Conservation (phyloP, 2,113 vertebrate genomes). For the Syngnathoides biaculeatus region DNA sequence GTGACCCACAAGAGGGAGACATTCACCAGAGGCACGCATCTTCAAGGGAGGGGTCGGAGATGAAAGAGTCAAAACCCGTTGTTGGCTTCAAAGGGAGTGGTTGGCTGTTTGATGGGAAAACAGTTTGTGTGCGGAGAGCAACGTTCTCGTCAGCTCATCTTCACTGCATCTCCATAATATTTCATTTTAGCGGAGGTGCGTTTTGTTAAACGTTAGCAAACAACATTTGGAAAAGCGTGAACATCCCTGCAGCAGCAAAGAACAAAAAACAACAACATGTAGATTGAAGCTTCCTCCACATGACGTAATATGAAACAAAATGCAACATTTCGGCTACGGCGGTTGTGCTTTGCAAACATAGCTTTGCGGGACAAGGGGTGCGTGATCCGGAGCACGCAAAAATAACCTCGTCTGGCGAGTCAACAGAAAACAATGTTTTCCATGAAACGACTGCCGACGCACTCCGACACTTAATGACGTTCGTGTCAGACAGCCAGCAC, state of each 20-base stretch:
- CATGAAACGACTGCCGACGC: conserved; percentile 11
- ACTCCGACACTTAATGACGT: conserved; percentile 21
- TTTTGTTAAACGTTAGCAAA: background rate
- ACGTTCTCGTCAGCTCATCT: too few species aligned
- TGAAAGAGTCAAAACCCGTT: too few species aligned
- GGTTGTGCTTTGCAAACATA: conserved; percentile 11
- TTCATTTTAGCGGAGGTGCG: too few species aligned
- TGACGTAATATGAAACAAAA: conserved; percentile 33
- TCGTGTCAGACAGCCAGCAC: background rate
- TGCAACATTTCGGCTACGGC: conserved; percentile 22
- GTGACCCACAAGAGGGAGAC: too few species aligned
- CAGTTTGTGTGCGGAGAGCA: too few species aligned
- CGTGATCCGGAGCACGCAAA: background rate
- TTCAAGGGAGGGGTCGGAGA: too few species aligned
- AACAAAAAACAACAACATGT: conserved; percentile 19
- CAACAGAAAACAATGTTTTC: conserved; percentile 29
- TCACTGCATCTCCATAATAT: too few species aligned
- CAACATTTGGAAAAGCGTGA: background rate
- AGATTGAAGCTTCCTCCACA: conserved; percentile 16
- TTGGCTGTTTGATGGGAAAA: too few species aligned
- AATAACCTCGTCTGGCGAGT: conserved; percentile 30
- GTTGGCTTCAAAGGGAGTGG: too few species aligned
- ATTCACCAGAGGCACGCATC: too few species aligned
- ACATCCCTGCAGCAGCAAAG: conserved; percentile 1
- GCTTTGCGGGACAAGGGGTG: background rate